phyloP scores from a whole-genome alignment of 2,797 vertebrate genomes.

The Lophotriccus pileatus region DNA sequence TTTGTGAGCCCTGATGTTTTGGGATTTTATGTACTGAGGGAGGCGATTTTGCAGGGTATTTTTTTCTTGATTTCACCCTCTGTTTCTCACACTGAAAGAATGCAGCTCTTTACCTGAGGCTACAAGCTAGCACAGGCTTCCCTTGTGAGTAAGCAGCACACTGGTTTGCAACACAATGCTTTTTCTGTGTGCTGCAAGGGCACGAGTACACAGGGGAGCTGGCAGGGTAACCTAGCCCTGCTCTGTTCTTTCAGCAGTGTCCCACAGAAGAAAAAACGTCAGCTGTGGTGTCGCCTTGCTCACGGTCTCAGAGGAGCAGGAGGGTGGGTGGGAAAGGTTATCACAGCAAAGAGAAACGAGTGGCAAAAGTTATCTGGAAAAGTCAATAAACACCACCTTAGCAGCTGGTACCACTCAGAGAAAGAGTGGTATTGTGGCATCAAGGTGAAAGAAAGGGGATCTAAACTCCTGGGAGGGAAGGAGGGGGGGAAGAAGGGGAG shows the following conservation, averaged over 20 bases:
- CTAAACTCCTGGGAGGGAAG: not conserved
- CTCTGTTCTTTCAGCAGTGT: not conserved
- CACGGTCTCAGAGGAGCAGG: fast-evolving
- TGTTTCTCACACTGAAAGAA: slow-evolving; percentile 30
- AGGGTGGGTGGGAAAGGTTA: not conserved
- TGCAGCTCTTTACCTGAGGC: slow-evolving; percentile 32
- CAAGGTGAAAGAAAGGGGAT: not conserved
- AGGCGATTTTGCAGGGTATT: not conserved
- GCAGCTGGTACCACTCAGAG: not conserved
- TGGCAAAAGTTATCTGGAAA: not conserved
- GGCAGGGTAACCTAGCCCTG: slow-evolving; percentile 7
- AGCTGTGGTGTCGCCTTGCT: not conserved
- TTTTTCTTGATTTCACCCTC: not conserved
- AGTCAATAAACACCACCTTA: not conserved
- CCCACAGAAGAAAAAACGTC: not conserved
- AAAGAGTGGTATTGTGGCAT: not conserved
- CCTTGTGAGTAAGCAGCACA: slow-evolving; percentile 29
- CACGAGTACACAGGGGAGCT: not conserved
- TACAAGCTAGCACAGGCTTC: slow-evolving; percentile 23
- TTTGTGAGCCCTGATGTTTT: not conserved
- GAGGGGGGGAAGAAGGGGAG: not conserved
- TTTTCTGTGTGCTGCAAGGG: slow-evolving; percentile 17
- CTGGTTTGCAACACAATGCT: not conserved
- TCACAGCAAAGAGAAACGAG: not conserved
- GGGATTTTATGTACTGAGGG: not conserved